Base-by-base conservation (phyloP, 2,888 invertebrate genomes). In the Orchesella flavescens region DNA sequence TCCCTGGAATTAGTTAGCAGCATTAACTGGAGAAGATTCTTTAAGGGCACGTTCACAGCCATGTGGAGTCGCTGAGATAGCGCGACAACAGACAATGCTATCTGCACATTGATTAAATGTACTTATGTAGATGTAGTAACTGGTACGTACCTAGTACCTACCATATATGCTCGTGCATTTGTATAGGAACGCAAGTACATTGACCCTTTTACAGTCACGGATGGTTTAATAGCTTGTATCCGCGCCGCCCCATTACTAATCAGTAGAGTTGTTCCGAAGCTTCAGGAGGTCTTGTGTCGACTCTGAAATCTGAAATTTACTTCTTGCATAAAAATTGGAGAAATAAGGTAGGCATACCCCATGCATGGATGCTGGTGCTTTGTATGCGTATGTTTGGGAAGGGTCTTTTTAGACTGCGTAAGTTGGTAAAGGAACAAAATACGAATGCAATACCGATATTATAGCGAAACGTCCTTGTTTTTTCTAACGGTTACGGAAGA, bases 1-100 rank as follows among this genome's bases (percentile, higher is more conserved):
- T 68, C 76, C 68, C 68, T 68, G 46, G 68, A 76, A 76, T 76
- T 76, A 75, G 75, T 66, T 75, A 68, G 68, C 24, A 76, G 66
- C 49, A 57, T 76, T 68, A 68, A 65, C 34, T 49, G 43, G 10
- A 19, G 65, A 44, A 65, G 3, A 68, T 21, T 68, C 68, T 23
- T 46, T 44, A 66, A 23, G 65, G 13, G 17, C 57, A 57, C 57
- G 19, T 10, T 15, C 53, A 2, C 53, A 34, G 7, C 34, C 34
- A 34, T 34, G 34, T 34, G 34, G 34, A 34, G 34, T 34, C n/a
- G n/a, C n/a, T 34, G 3, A 4, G 34, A 34, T 34, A 34, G 34
- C 7, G 34, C 3, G 34, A 7, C 2, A 34, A 4, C 3, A 34
- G 34, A 34, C 34, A 34, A 34, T 34, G 57, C 17, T 34, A 71